Evolutionary conservation across 2,888 invertebrate species (phyloP).

Genomic region (Eupithecia subumbrata): DNA sequence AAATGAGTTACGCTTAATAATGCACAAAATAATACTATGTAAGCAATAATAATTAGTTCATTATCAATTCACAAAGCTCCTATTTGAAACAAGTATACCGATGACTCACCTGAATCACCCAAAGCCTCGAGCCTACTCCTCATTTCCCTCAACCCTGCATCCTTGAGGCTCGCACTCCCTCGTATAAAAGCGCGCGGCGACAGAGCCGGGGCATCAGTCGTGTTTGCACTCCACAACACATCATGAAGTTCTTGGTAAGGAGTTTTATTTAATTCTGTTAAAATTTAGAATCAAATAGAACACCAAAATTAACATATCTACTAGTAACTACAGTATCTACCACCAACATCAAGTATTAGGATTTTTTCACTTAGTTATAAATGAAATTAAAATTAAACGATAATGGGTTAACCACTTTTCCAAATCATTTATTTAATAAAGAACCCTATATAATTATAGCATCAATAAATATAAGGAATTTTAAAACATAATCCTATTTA

Average conservation of each 20-base stretch:
- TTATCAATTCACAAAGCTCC: neutral
- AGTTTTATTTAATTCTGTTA: conserved; percentile 2
- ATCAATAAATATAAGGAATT: neutral
- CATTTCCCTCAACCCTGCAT: conserved; percentile 39
- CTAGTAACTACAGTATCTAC: neutral
- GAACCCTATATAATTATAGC: too few species aligned
- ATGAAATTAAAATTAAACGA: neutral
- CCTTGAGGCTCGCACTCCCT: conserved; percentile 34
- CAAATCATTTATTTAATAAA: neutral
- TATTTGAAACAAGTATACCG: neutral
- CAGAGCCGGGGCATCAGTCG: conserved; percentile 38
- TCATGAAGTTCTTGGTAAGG: conserved; percentile 50
- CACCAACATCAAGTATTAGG: neutral
- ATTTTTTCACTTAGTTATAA: neutral
- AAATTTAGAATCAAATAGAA: neutral
- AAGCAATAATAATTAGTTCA: neutral
- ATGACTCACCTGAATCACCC: conserved; percentile 17
- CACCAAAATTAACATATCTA: neutral
- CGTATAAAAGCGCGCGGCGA: conserved; percentile 37
- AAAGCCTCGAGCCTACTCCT: conserved; percentile 14
- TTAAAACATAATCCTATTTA: neutral
- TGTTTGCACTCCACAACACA: conserved; percentile 33
- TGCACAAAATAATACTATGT: neutral
- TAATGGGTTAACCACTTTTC: neutral
- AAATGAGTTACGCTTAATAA: neutral